Base-by-base conservation (phyloP, 2,113 vertebrate species). In the Myrmecobius fasciatus region DNA sequence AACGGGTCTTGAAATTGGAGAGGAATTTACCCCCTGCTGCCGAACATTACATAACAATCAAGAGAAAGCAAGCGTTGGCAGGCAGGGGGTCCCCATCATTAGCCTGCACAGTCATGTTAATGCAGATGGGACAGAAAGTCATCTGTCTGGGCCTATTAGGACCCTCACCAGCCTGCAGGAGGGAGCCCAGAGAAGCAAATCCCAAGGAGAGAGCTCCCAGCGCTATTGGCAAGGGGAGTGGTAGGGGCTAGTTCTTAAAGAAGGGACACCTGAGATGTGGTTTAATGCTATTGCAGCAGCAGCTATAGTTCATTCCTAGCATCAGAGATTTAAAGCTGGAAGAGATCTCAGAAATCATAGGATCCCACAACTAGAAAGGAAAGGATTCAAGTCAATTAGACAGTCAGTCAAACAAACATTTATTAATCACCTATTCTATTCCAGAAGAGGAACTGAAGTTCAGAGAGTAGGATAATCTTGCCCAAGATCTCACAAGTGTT, bases 11-110 rank as follows among this genome's bases (percentile, higher is more conserved):
- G 98, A 98, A 99, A 99, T 99, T 99, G 98, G 98, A 99, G 98
- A 98, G 98, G 98, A 99, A 99, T 99, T 99, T 99, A 99, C 99
- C 99, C 99, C 99, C 99, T 88, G 98, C 98, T 99, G 99, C 98
- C 97, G 95, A 99, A 98, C 98, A 98, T 99, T 99, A 99, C 98
- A 99, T 98, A 99, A 98, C 98, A 99, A 99, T 99, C 99, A 99
- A 98, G 98, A 98, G 98, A 98, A 99, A 98, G 98, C 98, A 98
- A 99, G 98, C 98, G 97, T 96, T 98, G 98, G 98, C 98, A 97
- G 98, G 98, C 98, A 96, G 99, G 99, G 98, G 98, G 98, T 97
- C 98, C 98, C 96, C 97, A 24, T 98, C 98, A 98, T 98, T 98
- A 97, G 97, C 98, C 98, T 96, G 98, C 97, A 98, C 97, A 91